Evolutionary conservation across 2,888 invertebrate species (phyloP), one percentile per base, ranked within the genome.

Genomic region (Tenthredo scrophulariae): DNA sequence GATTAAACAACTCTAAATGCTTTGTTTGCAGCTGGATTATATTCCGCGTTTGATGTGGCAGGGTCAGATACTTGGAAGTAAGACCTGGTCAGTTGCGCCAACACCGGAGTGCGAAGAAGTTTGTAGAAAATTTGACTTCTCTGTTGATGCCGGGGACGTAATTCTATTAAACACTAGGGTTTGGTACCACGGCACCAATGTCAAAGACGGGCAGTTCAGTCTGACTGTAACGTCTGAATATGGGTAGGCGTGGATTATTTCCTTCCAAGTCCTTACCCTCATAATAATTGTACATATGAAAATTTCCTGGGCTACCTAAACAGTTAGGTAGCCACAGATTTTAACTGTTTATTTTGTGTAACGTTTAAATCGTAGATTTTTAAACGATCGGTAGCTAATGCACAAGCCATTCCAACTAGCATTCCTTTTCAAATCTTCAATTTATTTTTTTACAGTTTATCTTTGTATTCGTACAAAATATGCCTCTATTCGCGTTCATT

Each of bases 11-110:
- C 54, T n/a, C 18, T n/a, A n/a, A 54, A 54, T 54, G 54, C 85
- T 83, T 65, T 80, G 86, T 87, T 94, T 94, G 77, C 92, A 98
- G 98, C 94, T 98, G 92, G 98, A 98, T 93, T 98, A 97, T 92
- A 98, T 98, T 88, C 96, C 97, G 88, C 95, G 98, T 86, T 95
- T 98, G 46, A 98, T 98, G 95, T 98, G 98, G 98, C 98, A 98
- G 94, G 98, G 98, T 2, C 98, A 98, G 94, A 95, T 98, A 22
- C 95, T 95, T 88, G 98, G 98, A 0, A 96, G 95, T 89, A 98
- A 98, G 94, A 96, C 95, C 15, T 98, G 98, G 98, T 94, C 95
- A 29, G 93, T 98, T 54, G 96, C 96, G 18, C 98, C 98, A 0
- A 97, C 97, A 0, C 97, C 98, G 0, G 98, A 98, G 94, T 98